Base-by-base conservation (phyloP, 2,888 invertebrate species). In the Heliconius cydno region DNA sequence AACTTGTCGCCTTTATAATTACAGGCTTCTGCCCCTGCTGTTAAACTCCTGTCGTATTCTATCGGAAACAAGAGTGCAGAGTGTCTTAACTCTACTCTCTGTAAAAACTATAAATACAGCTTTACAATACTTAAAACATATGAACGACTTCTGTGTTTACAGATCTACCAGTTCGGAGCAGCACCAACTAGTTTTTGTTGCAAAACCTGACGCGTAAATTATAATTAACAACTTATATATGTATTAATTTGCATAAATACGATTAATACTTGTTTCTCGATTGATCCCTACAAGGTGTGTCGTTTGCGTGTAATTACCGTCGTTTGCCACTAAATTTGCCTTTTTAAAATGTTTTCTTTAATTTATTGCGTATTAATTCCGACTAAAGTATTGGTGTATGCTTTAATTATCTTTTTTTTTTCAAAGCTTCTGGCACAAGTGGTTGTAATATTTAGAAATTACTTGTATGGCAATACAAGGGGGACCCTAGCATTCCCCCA, bases 151-250 rank as follows among this genome's bases (percentile, higher is more conserved):
- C 65, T 46, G 30, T 75, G 12, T 75, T 75, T 46, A 66, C 75
- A 80, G 46, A 65, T 73, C 76, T 67, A 52, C 78, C 76, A 72
- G 78, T 73, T 80, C 13, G 10, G 25, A 76, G 57, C 76, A 41
- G 70, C 68, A 76, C 10, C 41, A 78, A 70, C 81, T 57, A 68
- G 78, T 78, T 80, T 72, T 76, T 66, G 41, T 78, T 78, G 78
- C 78, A 67, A 78, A 60, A 68, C 60, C 38, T 74, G 73, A 67
- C 74, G 41, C 34, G 67, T 73, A 63, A 78, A 78, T 67, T 73
- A 73, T 73, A 73, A 78, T 78, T 65, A 78, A 73, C 66, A 75
- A 46, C 75, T 13, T 75, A 75, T 57, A 30, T 65, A 41, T 46
- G 66, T 75, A 75, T 65, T 75, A 41, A 41, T 66, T 75, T 65